Conservation (phyloP, 2,888 invertebrate species). For the Digitonthophagus gazella region DNA sequence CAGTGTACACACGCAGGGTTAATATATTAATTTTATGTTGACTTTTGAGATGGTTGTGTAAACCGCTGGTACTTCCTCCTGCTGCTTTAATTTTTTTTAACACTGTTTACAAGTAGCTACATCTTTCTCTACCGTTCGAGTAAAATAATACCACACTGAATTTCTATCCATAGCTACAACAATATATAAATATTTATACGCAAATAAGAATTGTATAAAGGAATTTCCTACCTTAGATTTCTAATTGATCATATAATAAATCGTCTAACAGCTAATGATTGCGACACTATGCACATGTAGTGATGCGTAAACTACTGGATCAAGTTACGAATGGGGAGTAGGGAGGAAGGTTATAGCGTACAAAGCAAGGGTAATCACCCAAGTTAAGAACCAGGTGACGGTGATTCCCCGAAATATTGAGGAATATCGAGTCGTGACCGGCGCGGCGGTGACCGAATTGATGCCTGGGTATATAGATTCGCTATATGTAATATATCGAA, state of each 20-base stretch:
- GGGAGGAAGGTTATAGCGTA: no score
- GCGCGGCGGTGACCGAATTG: no score
- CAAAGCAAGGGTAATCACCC: no score
- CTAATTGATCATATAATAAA: neutral
- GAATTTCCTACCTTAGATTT: conserved; percentile 3
- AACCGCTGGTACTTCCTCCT: neutral
- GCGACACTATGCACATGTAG: no score
- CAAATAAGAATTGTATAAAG: neutral
- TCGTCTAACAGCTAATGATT: neutral
- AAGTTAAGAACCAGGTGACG: no score
- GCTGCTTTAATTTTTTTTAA: neutral
- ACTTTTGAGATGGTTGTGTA: conserved; percentile 3
- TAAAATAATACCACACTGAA: conserved; percentile 6
- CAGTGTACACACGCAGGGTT: no score
- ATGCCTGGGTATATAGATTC: no score
- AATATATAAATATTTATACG: conserved; percentile 2
- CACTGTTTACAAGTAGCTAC: conserved; percentile 3
- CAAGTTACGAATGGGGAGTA: no score
- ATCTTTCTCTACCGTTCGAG: conserved; percentile 3
- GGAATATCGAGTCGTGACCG: no score
- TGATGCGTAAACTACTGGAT: no score
- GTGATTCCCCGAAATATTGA: no score
- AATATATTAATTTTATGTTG: neutral
- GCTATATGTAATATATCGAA: no score
- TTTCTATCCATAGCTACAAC: conserved; percentile 2